Evolutionary conservation across 1,140 invertebrate genomes (phyloP), one percentile per base, ranked within the genome.

Genomic region (Metaphire vulgaris): DNA sequence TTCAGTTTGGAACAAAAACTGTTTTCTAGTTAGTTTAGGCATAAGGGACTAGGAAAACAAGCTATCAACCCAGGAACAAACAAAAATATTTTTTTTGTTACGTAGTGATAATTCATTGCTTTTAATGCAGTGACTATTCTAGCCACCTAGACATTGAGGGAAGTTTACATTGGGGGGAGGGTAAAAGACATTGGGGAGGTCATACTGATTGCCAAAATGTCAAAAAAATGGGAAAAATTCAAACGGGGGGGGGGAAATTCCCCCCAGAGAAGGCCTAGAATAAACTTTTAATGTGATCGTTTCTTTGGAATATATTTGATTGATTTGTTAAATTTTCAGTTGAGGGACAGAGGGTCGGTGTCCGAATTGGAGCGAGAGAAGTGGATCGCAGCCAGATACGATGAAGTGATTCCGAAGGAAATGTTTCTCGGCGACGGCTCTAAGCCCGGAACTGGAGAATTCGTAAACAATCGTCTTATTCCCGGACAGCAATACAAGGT

Each of bases 381-480:
- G 89, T 97, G 96, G 81, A 95, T 97, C 77, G 92, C 95, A 67
- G 95, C 95, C 41, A 95, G 95, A 86, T 97, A 96, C 84, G 90
- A 73, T 41, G 72, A 92, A 16, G 92, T 94, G 81, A 95, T 96
- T 83, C 93, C 94, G 0, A 94, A 94, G 81, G 94, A 93, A 0
- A 97, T 97, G 83, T 90, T 92, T 80, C 87, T 97, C 1, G 95
- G 95, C 2, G 93, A 92, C 79, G 92, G 93, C 6, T 91, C 94
- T 83, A 91, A 90, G 76, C 95, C 95, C 83, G 92, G 96, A 15
- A 16, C 30, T 31, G 74, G 66, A 82, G 93, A 93, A 33, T 97
- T 93, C 82, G 89, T 90, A 1, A 98, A 98, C 85, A 89, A 91
- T 67, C 93, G 91, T 84, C 87, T 98, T 69, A 91, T 94, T 78